Evolutionary conservation across 2,113 vertebrate species (phyloP).

Genomic region (Hippocampus comes): DNA sequence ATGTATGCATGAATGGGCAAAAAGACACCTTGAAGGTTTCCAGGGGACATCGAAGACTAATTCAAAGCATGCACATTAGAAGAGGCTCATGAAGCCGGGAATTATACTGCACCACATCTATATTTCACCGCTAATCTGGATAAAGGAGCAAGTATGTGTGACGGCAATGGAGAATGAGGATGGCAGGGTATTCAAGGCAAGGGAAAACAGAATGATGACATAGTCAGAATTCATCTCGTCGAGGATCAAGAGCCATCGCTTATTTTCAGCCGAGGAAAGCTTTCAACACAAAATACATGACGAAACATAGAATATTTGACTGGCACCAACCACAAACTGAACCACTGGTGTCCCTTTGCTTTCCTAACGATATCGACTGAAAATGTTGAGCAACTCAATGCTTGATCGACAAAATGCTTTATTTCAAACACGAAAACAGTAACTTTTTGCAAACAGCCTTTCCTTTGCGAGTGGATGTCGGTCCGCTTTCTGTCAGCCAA

Average conservation of each 20-base stretch:
- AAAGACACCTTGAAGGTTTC: conserved; percentile 27
- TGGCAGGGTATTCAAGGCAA: conserved; percentile 11
- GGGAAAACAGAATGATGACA: neutral
- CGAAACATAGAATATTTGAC: neutral
- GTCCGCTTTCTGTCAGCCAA: neutral
- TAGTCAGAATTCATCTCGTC: neutral
- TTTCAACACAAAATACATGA: neutral
- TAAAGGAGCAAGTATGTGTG: conserved; percentile 6
- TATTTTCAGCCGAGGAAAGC: neutral
- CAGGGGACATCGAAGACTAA: conserved; percentile 14
- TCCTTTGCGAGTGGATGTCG: neutral
- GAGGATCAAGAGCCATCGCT: neutral
- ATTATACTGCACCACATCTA: conserved; percentile 30
- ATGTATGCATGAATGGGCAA: conserved; percentile 6
- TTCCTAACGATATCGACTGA: no score
- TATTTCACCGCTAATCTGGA: conserved; percentile 45
- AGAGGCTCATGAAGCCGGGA: conserved; percentile 37
- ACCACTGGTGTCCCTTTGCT: neutral
- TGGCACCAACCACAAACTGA: neutral
- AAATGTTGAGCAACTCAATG: no score
- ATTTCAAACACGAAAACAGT: neutral
- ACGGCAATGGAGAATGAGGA: conserved; percentile 9
- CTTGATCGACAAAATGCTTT: neutral
- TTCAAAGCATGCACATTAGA: conserved; percentile 34
- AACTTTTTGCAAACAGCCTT: neutral